These are phyloP conservation scores for Xestia rhomboidea DNA, from an alignment of 2,888 invertebrate genomes.

Conservation along the genomic window DNA sequence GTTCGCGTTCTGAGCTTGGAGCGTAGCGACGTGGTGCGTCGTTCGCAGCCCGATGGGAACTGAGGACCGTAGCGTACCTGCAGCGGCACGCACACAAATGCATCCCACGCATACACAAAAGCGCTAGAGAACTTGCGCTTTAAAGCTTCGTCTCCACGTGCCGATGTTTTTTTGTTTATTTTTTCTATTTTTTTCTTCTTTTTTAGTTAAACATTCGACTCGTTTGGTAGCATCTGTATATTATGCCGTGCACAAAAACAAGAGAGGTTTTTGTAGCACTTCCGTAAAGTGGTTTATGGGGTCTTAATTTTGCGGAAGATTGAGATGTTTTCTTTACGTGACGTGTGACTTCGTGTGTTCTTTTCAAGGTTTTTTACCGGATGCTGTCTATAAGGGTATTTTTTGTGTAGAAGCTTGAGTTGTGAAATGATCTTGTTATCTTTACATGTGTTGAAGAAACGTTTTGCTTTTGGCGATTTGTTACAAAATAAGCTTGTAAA, in stretches of 20 bases:
- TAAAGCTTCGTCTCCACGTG: constrained; percentile 83
- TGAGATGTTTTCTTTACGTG: constrained; percentile 56
- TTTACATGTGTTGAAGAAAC: neutral
- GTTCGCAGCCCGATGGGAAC: constrained; percentile 81
- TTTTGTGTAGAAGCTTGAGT: neutral
- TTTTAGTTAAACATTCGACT: constrained; percentile 75
- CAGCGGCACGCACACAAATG: constrained; percentile 87
- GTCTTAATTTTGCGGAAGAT: constrained; percentile 63
- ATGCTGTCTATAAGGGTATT: neutral
- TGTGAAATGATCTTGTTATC: constrained; percentile 14
- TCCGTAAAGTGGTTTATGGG: constrained; percentile 64
- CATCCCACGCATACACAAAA: constrained; percentile 80
- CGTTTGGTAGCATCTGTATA: constrained; percentile 75
- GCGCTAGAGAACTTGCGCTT: constrained; percentile 81
- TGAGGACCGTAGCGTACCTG: constrained; percentile 85
- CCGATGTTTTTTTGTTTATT: constrained; percentile 67
- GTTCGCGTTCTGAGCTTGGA: constrained; percentile 37
- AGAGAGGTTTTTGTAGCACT: constrained; percentile 59
- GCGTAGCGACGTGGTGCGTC: constrained; percentile 51
- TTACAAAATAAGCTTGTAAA: neutral
- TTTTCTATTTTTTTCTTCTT: constrained; percentile 62
- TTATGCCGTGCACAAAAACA: constrained; percentile 70
- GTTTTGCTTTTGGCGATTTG: neutral
- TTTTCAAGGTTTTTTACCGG: constrained; percentile 22
- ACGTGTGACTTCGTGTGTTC: constrained; percentile 45